phyloP scores from a whole-genome alignment of 2,888 invertebrate species.

The Drosophila mettleri region DNA sequence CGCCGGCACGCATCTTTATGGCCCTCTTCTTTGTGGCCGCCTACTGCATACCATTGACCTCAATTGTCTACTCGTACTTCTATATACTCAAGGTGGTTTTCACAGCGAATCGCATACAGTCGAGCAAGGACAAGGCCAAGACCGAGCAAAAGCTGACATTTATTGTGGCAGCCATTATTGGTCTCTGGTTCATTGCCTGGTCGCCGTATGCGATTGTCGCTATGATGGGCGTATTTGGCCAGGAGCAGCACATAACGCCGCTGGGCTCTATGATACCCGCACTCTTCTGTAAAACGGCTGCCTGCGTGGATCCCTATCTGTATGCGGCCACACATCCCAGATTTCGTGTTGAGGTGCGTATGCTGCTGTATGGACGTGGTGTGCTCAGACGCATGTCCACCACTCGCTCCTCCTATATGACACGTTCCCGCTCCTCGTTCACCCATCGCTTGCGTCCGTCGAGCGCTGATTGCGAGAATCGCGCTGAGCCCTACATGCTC shows the following conservation, averaged over 20 bases:
- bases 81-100: conserved; percentile 89
- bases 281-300: conserved; percentile 92
- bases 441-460: conserved; percentile 66
- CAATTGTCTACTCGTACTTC: conserved; percentile 90
- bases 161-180: conserved; percentile 89
- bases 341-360: conserved; percentile 87
- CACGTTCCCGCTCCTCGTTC: conserved; percentile 75
- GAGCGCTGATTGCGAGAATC: conserved; percentile 37
- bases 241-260: conserved; percentile 88
- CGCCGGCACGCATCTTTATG: conserved; percentile 88
- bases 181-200: conserved; percentile 92
- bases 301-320: conserved; percentile 92
- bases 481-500: conserved; percentile 52
- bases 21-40: conserved; percentile 91
- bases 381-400: conserved; percentile 76
- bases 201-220: conserved; percentile 92
- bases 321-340: conserved; percentile 92
- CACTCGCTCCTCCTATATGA: conserved; percentile 79
- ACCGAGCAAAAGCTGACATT: conserved; percentile 90
- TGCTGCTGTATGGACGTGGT: conserved; percentile 74
- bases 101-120: conserved; percentile 86
- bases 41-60: conserved; percentile 90
- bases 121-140: conserved; percentile 88
- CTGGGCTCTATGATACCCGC: conserved; percentile 91
- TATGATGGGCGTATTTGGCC: conserved; percentile 89